These are phyloP conservation scores for Drosophila maculinotata DNA, from an alignment of 2,888 invertebrate genomes.

Conservation along the genomic window DNA sequence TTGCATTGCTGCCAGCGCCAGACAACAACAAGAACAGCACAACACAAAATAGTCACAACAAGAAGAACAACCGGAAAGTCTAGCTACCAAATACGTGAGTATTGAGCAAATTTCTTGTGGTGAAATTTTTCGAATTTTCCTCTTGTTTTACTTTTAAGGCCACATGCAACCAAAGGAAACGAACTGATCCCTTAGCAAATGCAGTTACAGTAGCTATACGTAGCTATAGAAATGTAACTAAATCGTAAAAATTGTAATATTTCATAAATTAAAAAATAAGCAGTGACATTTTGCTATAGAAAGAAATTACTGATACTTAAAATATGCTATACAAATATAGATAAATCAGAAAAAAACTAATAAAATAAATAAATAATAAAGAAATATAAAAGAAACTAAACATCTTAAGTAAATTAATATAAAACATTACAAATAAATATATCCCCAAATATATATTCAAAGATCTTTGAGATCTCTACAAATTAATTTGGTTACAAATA, in stretches of 20 bases:
- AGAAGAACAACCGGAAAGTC: conserved; percentile 21
- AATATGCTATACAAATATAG: too few relatives aligned
- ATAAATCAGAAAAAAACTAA: too few relatives aligned
- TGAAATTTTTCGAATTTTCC: conserved; percentile 14
- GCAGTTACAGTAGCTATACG: conserved; percentile 10
- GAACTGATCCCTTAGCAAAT: conserved; percentile 8
- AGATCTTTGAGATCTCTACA: too few relatives aligned
- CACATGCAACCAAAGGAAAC: conserved; percentile 25
- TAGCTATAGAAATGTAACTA: not conserved
- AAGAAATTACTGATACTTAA: too few relatives aligned
- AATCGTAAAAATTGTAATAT: too few relatives aligned
- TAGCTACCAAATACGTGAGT: conserved; percentile 58
- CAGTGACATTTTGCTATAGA: too few relatives aligned
- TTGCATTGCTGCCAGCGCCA: conserved; percentile 59
- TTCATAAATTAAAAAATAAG: not conserved
- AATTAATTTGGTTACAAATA: too few relatives aligned
- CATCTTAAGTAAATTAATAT: too few relatives aligned
- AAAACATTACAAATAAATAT: too few relatives aligned
- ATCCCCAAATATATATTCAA: too few relatives aligned
- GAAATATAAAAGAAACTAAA: not conserved
- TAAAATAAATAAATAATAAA: too few relatives aligned
- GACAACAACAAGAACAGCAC: conserved; percentile 39
- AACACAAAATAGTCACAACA: conserved; percentile 6
- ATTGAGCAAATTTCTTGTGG: conserved; percentile 56
- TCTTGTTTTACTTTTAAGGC: conserved; percentile 5